Conservation (phyloP, 2,797 vertebrate genomes). For the Amblyopsis hoosieri region DNA sequence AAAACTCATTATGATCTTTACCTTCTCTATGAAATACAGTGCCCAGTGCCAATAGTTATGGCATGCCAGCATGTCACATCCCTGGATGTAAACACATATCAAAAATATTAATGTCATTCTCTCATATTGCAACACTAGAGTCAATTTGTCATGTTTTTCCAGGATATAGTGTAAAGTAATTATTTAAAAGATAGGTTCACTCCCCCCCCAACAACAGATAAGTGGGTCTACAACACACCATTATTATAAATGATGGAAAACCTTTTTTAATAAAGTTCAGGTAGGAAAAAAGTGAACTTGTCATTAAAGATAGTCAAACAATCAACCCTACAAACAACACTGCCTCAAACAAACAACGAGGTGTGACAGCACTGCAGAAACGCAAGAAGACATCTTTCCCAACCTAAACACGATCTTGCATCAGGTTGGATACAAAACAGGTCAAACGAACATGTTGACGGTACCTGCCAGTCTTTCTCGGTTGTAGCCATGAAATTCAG, state of each 20-base stretch:
- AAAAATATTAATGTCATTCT: slow-evolving; percentile 2
- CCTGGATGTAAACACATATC: slow-evolving; percentile 68
- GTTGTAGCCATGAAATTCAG: slow-evolving; percentile 86
- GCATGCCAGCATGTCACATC: slow-evolving; percentile 85
- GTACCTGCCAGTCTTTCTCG: slow-evolving; percentile 90
- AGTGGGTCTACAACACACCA: too few relatives aligned
- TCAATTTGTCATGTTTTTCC: slow-evolving; percentile 6
- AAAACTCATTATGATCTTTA: slow-evolving; percentile 64
- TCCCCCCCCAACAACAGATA: too few relatives aligned
- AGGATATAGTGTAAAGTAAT: neutral
- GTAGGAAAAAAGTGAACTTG: too few relatives aligned
- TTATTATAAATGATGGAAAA: too few relatives aligned
- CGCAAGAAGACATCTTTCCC: too few relatives aligned
- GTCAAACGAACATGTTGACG: neutral
- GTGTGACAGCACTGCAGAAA: too few relatives aligned
- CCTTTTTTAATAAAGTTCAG: too few relatives aligned
- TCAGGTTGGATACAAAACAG: neutral
- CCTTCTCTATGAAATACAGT: slow-evolving; percentile 91
- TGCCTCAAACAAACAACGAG: too few relatives aligned
- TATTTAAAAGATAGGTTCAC: neutral
- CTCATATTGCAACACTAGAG: neutral
- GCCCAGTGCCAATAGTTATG: slow-evolving; percentile 99
- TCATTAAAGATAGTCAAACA: too few relatives aligned
- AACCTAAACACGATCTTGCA: too few relatives aligned
- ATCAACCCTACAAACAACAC: too few relatives aligned